phyloP scores from a whole-genome alignment of 2,797 vertebrate genomes.

The Tapera naevia region DNA sequence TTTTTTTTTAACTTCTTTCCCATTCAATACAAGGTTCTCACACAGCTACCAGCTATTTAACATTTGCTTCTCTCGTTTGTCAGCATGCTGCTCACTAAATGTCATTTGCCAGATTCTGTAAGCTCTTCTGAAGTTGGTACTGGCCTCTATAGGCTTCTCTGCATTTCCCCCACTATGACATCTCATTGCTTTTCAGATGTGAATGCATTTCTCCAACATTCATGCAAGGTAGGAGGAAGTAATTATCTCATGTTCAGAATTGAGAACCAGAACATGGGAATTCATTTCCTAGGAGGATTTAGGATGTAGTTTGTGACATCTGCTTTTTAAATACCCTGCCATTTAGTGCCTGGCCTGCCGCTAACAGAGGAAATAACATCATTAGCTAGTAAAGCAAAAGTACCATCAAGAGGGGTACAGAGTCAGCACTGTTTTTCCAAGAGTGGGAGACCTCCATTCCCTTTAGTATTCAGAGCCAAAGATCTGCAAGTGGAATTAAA shows the following conservation, averaged over 20 bases:
- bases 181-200: not conserved
- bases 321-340: not conserved
- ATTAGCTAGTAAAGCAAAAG: not conserved
- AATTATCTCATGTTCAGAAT: not conserved
- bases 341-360: not conserved
- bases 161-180: not conserved
- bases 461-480: not conserved
- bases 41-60: not conserved
- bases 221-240: not conserved
- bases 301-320: not conserved
- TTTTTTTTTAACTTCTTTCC: not conserved
- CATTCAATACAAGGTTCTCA: not conserved
- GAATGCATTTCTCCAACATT: not conserved
- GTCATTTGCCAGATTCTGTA: not conserved
- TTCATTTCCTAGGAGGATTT: not conserved
- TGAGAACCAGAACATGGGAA: not conserved
- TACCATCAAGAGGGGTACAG: not conserved
- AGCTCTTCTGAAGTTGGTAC: not conserved
- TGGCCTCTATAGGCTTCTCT: not conserved
- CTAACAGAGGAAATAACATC: not conserved
- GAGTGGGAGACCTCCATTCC: not conserved
- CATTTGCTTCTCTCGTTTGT: not conserved
- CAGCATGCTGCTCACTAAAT: not conserved
- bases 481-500: not conserved
- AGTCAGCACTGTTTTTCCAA: not conserved